phyloP scores from a whole-genome alignment of 64 coral and sea anemone genomes.

The Stylophora pistillata region DNA sequence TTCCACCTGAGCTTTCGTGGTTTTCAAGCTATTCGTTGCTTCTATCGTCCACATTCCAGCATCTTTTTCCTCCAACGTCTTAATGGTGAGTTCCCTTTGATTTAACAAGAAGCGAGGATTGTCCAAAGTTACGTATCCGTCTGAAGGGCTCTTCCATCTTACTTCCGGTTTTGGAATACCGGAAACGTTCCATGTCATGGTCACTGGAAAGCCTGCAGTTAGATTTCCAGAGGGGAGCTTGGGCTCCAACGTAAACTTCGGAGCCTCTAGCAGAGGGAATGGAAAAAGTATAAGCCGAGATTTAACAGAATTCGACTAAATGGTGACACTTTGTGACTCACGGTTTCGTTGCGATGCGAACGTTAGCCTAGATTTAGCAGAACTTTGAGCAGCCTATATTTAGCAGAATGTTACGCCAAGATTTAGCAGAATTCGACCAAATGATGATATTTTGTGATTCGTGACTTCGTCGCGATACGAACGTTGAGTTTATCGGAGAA shows the following conservation, averaged over 20 bases:
- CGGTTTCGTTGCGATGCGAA: no score
- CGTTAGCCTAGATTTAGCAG: no score
- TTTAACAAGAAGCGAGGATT: not conserved
- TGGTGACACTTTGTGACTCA: no score
- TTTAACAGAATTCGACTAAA: not conserved
- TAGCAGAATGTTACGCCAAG: no score
- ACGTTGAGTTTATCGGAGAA: no score
- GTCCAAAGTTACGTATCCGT: not conserved
- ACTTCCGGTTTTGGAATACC: not conserved
- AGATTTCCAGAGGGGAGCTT: not conserved
- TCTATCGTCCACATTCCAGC: not conserved
- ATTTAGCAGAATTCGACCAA: not conserved
- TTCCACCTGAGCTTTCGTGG: not conserved
- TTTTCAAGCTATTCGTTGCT: not conserved
- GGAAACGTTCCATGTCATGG: not conserved
- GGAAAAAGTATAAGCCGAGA: not conserved
- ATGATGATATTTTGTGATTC: no score
- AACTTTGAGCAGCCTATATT: no score
- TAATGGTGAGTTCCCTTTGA: not conserved
- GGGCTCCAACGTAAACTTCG: not conserved
- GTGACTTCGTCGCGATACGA: no score
- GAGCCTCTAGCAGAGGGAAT: not conserved
- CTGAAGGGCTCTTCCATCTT: not conserved
- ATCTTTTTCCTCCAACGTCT: not conserved
- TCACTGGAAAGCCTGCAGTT: not conserved